These are phyloP conservation scores for Urocyon cinereoargenteus DNA, from an alignment of 2,797 vertebrate species.

Conservation along the genomic window DNA sequence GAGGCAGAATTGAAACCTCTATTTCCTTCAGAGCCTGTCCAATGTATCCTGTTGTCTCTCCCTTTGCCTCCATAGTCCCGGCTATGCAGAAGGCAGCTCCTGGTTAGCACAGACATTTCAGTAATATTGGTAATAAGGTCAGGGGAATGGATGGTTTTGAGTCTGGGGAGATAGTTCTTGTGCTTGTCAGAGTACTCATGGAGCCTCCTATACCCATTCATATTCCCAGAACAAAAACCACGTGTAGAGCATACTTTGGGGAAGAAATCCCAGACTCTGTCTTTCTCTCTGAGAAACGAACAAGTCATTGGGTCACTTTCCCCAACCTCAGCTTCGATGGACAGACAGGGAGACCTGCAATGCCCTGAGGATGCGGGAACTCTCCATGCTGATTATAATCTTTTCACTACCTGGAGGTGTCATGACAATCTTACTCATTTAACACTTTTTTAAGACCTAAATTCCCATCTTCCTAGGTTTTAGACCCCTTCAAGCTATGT, in stretches of 20 bases:
- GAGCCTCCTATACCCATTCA: background rate
- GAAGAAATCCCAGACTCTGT: background rate
- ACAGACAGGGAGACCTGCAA: background rate
- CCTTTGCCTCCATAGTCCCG: background rate
- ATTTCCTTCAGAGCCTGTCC: background rate
- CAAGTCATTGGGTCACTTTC: background rate
- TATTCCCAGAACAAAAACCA: background rate
- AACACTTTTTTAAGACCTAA: background rate
- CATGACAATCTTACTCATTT: background rate
- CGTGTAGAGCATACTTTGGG: background rate
- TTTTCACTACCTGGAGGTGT: background rate
- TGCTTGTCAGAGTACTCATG: background rate
- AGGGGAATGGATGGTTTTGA: background rate
- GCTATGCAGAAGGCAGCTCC: background rate
- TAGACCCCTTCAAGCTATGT: background rate
- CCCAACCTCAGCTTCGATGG: background rate
- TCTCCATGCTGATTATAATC: background rate
- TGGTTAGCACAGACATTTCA: background rate
- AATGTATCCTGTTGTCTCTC: too few relatives aligned
- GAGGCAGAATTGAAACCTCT: background rate
- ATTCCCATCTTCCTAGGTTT: background rate
- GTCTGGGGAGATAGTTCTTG: background rate
- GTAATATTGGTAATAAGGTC: background rate
- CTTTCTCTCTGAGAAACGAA: constrained; percentile 27
- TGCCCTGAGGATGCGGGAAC: background rate